A percentile compares a stretch with the other conserved stretches of the same genome.
Conservation (phyloP, 2,113 vertebrate genomes). For the Gila orcuttii region DNA sequence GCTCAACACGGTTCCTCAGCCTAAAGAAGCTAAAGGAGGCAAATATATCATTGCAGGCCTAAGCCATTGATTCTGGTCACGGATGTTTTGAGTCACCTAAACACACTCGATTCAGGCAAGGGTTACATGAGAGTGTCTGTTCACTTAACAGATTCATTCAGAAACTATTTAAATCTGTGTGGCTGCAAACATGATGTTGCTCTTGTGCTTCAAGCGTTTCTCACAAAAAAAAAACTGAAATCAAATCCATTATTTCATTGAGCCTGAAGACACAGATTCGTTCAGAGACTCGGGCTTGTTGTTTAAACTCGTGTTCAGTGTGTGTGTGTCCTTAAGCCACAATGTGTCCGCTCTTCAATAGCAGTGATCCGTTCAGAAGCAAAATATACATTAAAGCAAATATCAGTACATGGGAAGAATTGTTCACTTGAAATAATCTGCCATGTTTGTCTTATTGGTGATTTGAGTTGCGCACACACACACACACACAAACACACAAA, state of each 20-base stretch:
- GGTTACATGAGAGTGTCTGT: background rate
- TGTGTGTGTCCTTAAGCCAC: background rate
- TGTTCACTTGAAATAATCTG: background rate
- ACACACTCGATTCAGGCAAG: background rate
- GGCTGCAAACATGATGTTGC: background rate
- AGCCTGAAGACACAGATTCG: background rate
- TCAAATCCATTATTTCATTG: background rate
- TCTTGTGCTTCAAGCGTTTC: background rate
- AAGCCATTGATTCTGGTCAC: background rate
- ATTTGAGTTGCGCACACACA: background rate
- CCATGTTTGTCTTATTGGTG: background rate
- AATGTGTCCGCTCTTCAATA: no score
- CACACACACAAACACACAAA: background rate
- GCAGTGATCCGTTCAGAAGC: no score
- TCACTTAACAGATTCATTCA: background rate
- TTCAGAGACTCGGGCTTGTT: background rate
- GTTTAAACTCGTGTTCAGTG: no score
- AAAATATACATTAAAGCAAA: no score
- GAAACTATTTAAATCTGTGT: background rate
- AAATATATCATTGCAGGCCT: no score
- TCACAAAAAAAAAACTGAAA: background rate
- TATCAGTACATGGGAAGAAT: background rate
- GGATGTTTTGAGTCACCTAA: background rate
- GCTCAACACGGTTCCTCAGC: no score
- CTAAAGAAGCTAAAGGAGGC: background rate